phyloP scores from a whole-genome alignment of 92 coral and sea anemone species.

The Palythoa caribaeorum region DNA sequence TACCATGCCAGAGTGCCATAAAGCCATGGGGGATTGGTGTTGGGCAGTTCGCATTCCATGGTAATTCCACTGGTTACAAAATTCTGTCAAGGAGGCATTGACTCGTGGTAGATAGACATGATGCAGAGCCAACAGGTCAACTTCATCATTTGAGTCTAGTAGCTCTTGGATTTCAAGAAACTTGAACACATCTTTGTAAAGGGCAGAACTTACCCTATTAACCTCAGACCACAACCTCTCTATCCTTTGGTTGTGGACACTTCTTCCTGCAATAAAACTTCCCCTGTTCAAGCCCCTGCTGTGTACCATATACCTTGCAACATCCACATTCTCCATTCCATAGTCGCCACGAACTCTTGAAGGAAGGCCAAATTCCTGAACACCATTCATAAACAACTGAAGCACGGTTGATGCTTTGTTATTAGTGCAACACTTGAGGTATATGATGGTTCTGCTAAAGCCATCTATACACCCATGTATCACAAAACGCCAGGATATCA shows the following conservation, averaged over 20 bases:
- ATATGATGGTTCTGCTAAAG: too few species aligned
- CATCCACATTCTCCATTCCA: too few species aligned
- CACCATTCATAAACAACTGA: slow-evolving; percentile 1
- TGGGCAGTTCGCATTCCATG: slow-evolving; percentile 62
- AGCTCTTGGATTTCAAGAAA: slow-evolving; percentile 49
- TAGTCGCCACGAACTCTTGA: not conserved
- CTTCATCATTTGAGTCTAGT: slow-evolving; percentile 52
- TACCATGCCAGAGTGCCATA: slow-evolving; percentile 35
- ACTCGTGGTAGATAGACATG: slow-evolving; percentile 58
- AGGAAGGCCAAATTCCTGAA: slow-evolving; percentile 11
- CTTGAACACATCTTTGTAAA: slow-evolving; percentile 48
- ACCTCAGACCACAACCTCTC: slow-evolving; percentile 52
- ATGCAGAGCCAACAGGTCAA: slow-evolving; percentile 57
- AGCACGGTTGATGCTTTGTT: not conserved
- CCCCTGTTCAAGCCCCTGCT: slow-evolving; percentile 12
- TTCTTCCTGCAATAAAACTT: slow-evolving; percentile 7
- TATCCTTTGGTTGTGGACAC: slow-evolving; percentile 2
- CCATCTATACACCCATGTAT: not conserved
- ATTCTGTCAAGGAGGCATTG: slow-evolving; percentile 66
- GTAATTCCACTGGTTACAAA: slow-evolving; percentile 72
- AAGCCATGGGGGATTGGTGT: slow-evolving; percentile 66
- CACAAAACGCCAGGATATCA: not conserved
- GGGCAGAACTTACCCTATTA: slow-evolving; percentile 45
- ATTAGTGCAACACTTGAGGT: too few species aligned
- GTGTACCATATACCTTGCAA: not conserved